A percentile compares a stretch with the other conserved stretches of the same genome.
Conservation (phyloP, 1,140 invertebrate genomes). For the Drosophila sproati region DNA sequence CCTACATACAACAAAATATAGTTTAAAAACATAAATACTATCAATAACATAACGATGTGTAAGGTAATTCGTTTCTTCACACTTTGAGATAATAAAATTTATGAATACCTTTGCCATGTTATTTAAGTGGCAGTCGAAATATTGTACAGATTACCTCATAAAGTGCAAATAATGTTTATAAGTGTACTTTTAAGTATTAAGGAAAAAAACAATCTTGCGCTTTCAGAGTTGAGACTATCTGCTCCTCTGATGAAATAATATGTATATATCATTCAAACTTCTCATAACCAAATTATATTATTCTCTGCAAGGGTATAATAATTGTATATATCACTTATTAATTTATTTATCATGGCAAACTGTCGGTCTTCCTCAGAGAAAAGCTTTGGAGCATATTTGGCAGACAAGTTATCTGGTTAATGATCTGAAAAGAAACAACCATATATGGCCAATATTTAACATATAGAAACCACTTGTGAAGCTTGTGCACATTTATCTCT, state of each 20-base stretch:
- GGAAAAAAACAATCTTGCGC: too few relatives aligned
- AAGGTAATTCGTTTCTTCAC: neutral
- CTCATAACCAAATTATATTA: too few relatives aligned
- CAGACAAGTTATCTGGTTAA: neutral
- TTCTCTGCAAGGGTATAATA: neutral
- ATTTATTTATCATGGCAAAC: neutral
- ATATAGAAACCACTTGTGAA: neutral
- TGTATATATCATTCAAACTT: too few relatives aligned
- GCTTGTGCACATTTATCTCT: neutral
- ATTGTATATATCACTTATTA: neutral
- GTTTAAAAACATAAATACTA: constrained; percentile 2
- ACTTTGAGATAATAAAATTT: too few relatives aligned
- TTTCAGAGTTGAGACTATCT: too few relatives aligned
- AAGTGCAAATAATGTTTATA: too few relatives aligned
- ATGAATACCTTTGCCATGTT: too few relatives aligned
- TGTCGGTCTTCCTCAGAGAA: neutral
- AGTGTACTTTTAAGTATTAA: too few relatives aligned
- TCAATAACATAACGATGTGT: neutral
- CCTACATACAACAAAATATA: neutral
- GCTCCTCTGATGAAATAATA: too few relatives aligned
- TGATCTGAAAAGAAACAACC: neutral
- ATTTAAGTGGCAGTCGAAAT: too few relatives aligned
- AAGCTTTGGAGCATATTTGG: neutral
- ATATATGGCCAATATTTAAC: constrained; percentile 5
- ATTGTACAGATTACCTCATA: too few relatives aligned